These are phyloP conservation scores for Brachylomia viminalis DNA, from an alignment of 2,888 invertebrate genomes.

Conservation along the genomic window DNA sequence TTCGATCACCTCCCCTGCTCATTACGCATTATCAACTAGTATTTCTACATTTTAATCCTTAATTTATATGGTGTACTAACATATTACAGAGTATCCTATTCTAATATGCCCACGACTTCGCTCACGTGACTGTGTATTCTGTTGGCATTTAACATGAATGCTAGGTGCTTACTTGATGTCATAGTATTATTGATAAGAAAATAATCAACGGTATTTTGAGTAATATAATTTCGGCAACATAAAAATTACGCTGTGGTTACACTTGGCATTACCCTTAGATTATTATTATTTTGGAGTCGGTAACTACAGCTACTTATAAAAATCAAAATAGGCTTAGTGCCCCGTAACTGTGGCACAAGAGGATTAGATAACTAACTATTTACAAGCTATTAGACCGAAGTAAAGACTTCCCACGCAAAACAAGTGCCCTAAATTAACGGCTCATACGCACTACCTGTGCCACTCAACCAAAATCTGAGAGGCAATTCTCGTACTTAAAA, in stretches of 20 bases:
- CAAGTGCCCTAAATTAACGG: neutral
- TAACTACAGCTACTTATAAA: too few relatives aligned
- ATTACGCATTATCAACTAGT: too few relatives aligned
- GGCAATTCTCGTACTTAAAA: too few relatives aligned
- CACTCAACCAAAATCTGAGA: neutral
- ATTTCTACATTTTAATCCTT: too few relatives aligned
- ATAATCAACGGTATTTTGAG: neutral
- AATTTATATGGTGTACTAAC: too few relatives aligned
- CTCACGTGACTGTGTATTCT: too few relatives aligned
- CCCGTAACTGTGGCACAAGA: neutral
- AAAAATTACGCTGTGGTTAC: neutral
- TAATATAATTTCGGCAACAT: neutral
- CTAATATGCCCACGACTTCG: too few relatives aligned
- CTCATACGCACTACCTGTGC: neutral
- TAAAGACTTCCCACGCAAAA: neutral
- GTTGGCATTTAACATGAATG: too few relatives aligned
- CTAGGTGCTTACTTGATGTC: neutral
- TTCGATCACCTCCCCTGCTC: neutral
- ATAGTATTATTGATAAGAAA: neutral
- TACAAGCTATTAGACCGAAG: conserved; percentile 6
- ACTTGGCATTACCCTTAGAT: neutral
- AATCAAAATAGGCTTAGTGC: too few relatives aligned
- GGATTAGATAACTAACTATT: conserved; percentile 5
- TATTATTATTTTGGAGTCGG: neutral
- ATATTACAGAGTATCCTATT: too few relatives aligned